Evolutionary conservation across 2,113 vertebrate species (phyloP), one percentile per base, ranked within the genome.

Genomic region (Hiodon tergisus): DNA sequence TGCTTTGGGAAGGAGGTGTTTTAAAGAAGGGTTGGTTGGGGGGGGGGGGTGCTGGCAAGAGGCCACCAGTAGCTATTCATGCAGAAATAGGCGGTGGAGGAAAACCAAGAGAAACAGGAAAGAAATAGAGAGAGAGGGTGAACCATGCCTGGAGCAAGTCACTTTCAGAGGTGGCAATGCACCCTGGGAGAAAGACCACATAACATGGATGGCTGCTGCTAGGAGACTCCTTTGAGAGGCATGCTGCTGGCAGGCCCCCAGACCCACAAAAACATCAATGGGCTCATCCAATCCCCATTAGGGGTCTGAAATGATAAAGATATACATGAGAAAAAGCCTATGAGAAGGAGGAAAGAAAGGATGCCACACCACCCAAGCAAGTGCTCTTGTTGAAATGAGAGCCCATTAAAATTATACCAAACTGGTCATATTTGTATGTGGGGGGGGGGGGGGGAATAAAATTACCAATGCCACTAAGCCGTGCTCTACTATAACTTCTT

Each of bases 161-260:
- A 83, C 86, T 89, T 89, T 88, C 90, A 89, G 91, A 86, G 86
- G 88, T 88, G 92, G 90, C 89, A 90, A 88, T 88, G 83, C 89
- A 14, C 88, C 86, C 81, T 83, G 89, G 87, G 84, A 89, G 89
- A 93, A 93, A 93, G 89, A 88, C 82, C 65, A 68, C 9, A 69
- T 76, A 70, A 74, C 83, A 67, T 79, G 86, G 87, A 89, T 86
- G 88, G 78, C 76, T 81, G 92, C 91, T 88, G 89, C 92, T 93
- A 94, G 90, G 93, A 88, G 85, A 93, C 88, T 76, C 75, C 85
- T 81, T 78, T 83, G 79, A 90, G 87, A 90, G 87, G 91, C 89
- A 91, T 92, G 89, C 85, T 77, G 86, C 87, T 85, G 79, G 70
- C 81, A 51, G 76, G 84, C 82, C 86, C 87, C 90, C 84, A 80